Evolutionary conservation across 2,797 vertebrate species (phyloP).

Genomic region (Sphenodon punctatus): DNA sequence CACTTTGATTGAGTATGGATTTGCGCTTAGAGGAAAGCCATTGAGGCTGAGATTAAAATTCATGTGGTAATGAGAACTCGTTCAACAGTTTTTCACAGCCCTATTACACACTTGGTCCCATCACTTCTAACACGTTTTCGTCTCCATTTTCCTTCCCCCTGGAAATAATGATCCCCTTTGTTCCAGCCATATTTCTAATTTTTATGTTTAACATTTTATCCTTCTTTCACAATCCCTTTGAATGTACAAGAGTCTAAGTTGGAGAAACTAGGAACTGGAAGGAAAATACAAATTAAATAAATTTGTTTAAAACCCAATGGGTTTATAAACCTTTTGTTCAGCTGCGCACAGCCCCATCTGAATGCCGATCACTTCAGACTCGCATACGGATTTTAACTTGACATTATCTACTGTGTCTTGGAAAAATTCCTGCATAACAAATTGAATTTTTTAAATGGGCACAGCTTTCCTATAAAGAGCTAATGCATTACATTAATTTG

Average conservation of each 20-base stretch:
- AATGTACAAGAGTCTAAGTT: slow-evolving; percentile 26
- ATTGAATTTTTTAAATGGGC: background rate
- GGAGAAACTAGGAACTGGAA: slow-evolving; percentile 26
- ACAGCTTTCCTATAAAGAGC: background rate
- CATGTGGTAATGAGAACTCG: background rate
- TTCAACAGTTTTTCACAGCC: background rate
- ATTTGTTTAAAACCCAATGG: slow-evolving; percentile 41
- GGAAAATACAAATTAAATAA: slow-evolving; percentile 57
- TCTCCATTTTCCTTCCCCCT: background rate
- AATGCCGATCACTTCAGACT: slow-evolving; percentile 18
- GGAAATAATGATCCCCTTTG: slow-evolving; percentile 18
- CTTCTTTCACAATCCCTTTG: slow-evolving; percentile 8
- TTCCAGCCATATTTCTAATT: slow-evolving; percentile 25
- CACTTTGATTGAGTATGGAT: background rate
- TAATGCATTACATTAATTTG: slow-evolving; percentile 31
- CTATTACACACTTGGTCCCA: background rate
- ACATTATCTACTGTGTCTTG: slow-evolving; percentile 24
- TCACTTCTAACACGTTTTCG: background rate
- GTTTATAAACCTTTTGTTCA: slow-evolving; percentile 27
- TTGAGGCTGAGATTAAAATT: background rate
- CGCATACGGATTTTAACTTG: slow-evolving; percentile 22
- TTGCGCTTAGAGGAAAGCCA: background rate
- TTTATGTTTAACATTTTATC: background rate
- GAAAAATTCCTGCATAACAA: slow-evolving; percentile 28
- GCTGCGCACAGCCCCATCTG: slow-evolving; percentile 37